These are phyloP conservation scores for Rhynchopsitta pachyrhyncha DNA, from an alignment of 2,113 vertebrate species.

Conservation along the genomic window DNA sequence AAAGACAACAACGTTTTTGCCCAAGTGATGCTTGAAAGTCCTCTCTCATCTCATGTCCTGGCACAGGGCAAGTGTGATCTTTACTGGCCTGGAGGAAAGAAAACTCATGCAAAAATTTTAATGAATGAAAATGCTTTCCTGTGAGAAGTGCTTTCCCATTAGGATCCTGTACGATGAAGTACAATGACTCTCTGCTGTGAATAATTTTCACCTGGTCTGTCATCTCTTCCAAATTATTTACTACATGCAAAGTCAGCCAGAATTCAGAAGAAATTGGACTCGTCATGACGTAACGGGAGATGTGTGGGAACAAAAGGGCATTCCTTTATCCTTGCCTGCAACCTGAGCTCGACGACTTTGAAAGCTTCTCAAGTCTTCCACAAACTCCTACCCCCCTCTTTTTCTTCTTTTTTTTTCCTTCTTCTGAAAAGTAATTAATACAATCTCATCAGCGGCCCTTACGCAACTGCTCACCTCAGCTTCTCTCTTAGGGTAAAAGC, in stretches of 20 bases:
- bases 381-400: constrained; percentile 42
- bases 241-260: constrained; percentile 39
- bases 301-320: constrained; percentile 76
- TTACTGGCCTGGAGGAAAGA: background rate
- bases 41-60: background rate
- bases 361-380: constrained; percentile 64
- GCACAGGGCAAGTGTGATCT: background rate
- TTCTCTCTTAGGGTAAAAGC: constrained; percentile 29
- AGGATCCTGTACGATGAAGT: background rate
- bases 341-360: constrained; percentile 68
- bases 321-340: constrained; percentile 75
- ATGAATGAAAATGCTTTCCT: background rate
- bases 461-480: constrained; percentile 71
- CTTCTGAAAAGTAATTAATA: constrained; percentile 49
- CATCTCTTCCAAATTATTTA: constrained; percentile 27
- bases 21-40: background rate
- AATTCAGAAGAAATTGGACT: constrained; percentile 65
- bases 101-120: background rate
- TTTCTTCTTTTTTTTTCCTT: accelerated
- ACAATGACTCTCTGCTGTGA: background rate
- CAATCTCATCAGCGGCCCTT: constrained; percentile 63
- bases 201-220: background rate
- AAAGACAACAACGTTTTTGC: background rate
- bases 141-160: background rate
- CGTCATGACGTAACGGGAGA: constrained; percentile 75